Evolutionary conservation across 2,113 vertebrate species (phyloP).

Genomic region (Semicossyphus pulcher): DNA sequence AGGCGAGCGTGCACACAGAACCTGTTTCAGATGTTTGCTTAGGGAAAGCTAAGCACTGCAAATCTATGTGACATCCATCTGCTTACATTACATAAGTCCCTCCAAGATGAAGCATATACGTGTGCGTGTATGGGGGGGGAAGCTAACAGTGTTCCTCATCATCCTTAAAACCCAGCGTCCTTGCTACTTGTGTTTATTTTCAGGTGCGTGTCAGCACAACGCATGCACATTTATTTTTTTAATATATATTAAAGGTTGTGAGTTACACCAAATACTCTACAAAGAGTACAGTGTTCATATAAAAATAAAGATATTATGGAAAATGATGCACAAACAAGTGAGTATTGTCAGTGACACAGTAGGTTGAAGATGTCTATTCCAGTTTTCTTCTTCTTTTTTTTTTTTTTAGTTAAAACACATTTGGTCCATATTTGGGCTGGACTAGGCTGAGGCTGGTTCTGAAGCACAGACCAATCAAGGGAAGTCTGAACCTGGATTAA

Average conservation of each 20-base stretch:
- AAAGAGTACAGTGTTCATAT: slow-evolving; percentile 68
- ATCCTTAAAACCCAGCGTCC: slow-evolving; percentile 39
- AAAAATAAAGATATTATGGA: slow-evolving; percentile 82
- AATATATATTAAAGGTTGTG: slow-evolving; percentile 46
- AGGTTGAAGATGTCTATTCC: slow-evolving; percentile 56
- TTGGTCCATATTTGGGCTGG: slow-evolving; percentile 73
- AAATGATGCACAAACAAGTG: slow-evolving; percentile 72
- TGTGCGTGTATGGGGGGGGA: slow-evolving; percentile 21
- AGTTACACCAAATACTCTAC: slow-evolving; percentile 58
- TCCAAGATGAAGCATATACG: slow-evolving; percentile 26
- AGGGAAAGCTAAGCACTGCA: slow-evolving; percentile 60
- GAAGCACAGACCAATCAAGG: slow-evolving; percentile 67
- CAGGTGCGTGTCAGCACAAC: slow-evolving; percentile 57
- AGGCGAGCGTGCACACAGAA: slow-evolving; percentile 58
- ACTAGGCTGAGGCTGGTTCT: slow-evolving; percentile 73
- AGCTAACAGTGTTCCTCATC: slow-evolving; percentile 39
- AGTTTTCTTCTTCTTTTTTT: slow-evolving; percentile 34
- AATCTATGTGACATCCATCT: slow-evolving; percentile 71
- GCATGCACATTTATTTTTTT: slow-evolving; percentile 69
- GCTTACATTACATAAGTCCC: slow-evolving; percentile 65
- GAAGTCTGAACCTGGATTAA: slow-evolving; percentile 75
- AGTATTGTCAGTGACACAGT: slow-evolving; percentile 64
- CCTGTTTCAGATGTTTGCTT: slow-evolving; percentile 75
- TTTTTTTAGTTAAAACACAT: slow-evolving; percentile 46
- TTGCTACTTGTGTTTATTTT: slow-evolving; percentile 59